Percentiles rank a stretch among this genome's conserved stretches.
phyloP scores from a whole-genome alignment of 2,888 invertebrate genomes.

The Eupeodes luniger region DNA sequence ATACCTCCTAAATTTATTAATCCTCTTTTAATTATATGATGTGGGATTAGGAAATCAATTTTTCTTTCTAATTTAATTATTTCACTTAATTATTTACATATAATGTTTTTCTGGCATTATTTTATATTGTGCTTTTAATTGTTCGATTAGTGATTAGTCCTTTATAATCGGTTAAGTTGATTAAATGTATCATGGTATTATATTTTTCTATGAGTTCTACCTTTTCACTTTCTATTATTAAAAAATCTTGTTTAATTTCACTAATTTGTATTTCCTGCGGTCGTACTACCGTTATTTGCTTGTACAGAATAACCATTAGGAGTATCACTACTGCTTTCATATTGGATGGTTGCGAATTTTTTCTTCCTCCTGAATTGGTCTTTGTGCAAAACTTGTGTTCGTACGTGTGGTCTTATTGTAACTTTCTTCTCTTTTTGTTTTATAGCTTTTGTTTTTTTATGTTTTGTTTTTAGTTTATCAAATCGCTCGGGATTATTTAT shows the following conservation, averaged over 20 bases:
- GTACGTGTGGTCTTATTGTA: conserved; percentile 14
- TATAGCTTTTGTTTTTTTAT: conserved; percentile 19
- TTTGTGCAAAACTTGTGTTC: no score
- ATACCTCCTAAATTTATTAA: conserved; percentile 12
- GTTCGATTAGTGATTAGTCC: not conserved
- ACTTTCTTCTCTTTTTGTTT: conserved; percentile 22
- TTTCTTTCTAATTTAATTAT: conserved; percentile 10
- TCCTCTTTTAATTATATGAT: conserved; percentile 21
- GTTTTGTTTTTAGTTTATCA: no score
- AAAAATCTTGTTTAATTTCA: conserved; percentile 4
- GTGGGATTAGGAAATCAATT: not conserved
- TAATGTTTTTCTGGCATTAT: no score
- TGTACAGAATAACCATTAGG: conserved; percentile 9
- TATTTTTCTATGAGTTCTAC: conserved; percentile 19
- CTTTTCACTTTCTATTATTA: conserved; percentile 2
- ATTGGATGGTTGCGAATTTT: no score
- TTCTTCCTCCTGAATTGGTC: not conserved
- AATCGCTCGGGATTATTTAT: no score
- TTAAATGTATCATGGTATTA: conserved; percentile 20
- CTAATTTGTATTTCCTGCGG: conserved; percentile 7
- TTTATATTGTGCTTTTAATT: not conserved
- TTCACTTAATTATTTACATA: not conserved
- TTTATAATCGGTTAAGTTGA: conserved; percentile 8
- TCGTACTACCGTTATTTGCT: conserved; percentile 11
- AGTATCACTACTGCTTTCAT: not conserved